phyloP scores from a whole-genome alignment of 2,113 vertebrate genomes.

The Etia nguti region DNA sequence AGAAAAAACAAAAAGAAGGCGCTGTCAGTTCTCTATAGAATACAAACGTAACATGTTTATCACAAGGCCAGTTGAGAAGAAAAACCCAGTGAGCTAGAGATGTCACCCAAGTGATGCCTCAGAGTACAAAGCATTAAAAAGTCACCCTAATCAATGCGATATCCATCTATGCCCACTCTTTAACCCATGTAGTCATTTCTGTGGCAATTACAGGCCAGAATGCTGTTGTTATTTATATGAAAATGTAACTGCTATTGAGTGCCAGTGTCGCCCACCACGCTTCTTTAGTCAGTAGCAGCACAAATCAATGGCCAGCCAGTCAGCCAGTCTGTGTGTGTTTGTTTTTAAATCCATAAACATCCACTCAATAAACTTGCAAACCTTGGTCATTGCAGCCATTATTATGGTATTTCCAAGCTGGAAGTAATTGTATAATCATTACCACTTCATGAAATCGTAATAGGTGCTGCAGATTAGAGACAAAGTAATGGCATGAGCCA shows the following conservation, averaged over 20 bases:
- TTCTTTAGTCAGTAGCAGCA: slow-evolving; percentile 39
- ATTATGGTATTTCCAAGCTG: slow-evolving; percentile 33
- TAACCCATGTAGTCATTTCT: slow-evolving; percentile 34
- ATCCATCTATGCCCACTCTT: neutral
- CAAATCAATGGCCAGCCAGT: slow-evolving; percentile 56
- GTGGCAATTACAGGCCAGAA: slow-evolving; percentile 51
- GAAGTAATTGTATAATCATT: slow-evolving; percentile 64
- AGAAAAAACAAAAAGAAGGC: neutral
- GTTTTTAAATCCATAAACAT: slow-evolving; percentile 62
- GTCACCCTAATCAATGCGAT: neutral
- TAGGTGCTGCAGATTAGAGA: slow-evolving; percentile 44
- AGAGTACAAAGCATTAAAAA: neutral
- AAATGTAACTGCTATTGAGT: slow-evolving; percentile 60
- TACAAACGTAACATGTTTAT: neutral
- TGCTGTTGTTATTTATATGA: slow-evolving; percentile 59
- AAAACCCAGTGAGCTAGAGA: neutral
- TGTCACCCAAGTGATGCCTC: neutral
- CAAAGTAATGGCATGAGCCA: slow-evolving; percentile 28
- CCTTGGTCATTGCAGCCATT: slow-evolving; percentile 3
- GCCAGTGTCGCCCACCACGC: slow-evolving; percentile 17
- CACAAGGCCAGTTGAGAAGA: neutral
- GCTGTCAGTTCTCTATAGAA: neutral
- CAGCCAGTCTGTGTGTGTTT: slow-evolving; percentile 35
- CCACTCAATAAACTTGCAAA: slow-evolving; percentile 51
- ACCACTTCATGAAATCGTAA: slow-evolving; percentile 67